Base-by-base conservation (phyloP, 2,113 vertebrate genomes). In the Neolamprologus hecqui region DNA sequence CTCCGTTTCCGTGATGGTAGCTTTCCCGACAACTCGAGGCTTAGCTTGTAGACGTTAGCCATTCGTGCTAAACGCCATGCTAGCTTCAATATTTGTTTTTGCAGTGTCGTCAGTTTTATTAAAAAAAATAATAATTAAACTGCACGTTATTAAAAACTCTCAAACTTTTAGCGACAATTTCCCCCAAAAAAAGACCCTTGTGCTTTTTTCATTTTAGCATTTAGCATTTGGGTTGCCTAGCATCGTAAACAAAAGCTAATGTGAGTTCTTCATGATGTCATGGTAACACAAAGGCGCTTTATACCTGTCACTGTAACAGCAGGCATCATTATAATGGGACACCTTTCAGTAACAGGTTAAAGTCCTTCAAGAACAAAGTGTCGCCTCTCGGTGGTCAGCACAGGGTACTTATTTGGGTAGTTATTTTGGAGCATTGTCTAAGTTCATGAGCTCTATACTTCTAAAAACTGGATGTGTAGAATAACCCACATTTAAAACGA, bases 11-110 rank as follows among this genome's bases (percentile, higher is more conserved):
- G 40, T 68, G 13, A 13, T 1, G 57, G 35, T 82, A 40, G 88
- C 79, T 60, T 31, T 12, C 4, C n/a, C 11, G 42, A 15, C 28
- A 82, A 47, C 75, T 77, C 60, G 80, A 90, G 47, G 87, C 35
- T 73, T 92, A 90, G 90, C 88, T 68, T 2, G n/a, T 11, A 7
- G 1, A 5, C 23, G 80, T 86, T 93, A 94, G 91, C 92, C 23
- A 42, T 11, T 9, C 13, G 11, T 65, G 90, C 79, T 79, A 84
- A 85, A 13, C 63, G 11, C n/a, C 2, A 10, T 7, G 82, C 45
- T 65, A 35, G 45, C 31, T 4, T n/a, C 3, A 51, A 19, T 15
- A 1, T 14, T 1, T 79, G 23, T 63, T 4, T 19, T 6, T 57
- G 70, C 73, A 4, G 7, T 70, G 8, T 40, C 40, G 21, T 19